These are phyloP conservation scores for Aspidiotus destructor DNA, from an alignment of 2,888 invertebrate genomes.

Conservation along the genomic window DNA sequence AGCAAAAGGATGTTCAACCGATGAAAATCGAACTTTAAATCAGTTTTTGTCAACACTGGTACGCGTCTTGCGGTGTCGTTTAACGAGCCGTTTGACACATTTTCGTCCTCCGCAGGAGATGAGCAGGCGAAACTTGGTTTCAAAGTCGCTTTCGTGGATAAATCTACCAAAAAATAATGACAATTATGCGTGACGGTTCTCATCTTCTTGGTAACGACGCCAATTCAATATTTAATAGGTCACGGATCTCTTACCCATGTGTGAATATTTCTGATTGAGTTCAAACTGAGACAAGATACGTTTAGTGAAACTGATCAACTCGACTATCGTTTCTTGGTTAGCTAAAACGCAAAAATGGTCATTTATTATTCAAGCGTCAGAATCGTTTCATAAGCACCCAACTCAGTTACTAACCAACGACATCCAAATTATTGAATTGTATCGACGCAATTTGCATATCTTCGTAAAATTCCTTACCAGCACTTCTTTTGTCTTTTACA, in stretches of 20 bases:
- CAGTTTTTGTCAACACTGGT: slow-evolving; percentile 47
- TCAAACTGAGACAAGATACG: slow-evolving; percentile 52
- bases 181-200: too few species aligned
- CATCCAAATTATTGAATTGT: slow-evolving; percentile 86
- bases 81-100: not conserved
- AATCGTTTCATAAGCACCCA: slow-evolving; percentile 9
- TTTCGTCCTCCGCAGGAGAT: slow-evolving; percentile 10
- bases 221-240: not conserved
- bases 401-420: slow-evolving; percentile 59
- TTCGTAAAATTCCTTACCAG: slow-evolving; percentile 41
- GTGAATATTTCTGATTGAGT: slow-evolving; percentile 33
- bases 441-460: slow-evolving; percentile 67
- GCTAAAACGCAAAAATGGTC: slow-evolving; percentile 47
- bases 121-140: not conserved
- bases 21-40: slow-evolving; percentile 87
- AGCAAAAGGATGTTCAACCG: slow-evolving; percentile 78
- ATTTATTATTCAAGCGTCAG: not conserved
- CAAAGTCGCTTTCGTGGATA: not conserved
- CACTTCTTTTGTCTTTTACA: slow-evolving; percentile 49
- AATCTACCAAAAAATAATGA: not conserved
- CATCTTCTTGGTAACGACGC: not conserved
- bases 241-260: slow-evolving; percentile 10
- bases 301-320: slow-evolving; percentile 77
- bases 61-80: slow-evolving; percentile 1
- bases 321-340: slow-evolving; percentile 91